Evolutionary conservation across 2,113 vertebrate genomes (phyloP), one percentile per base, ranked within the genome.

Genomic region (Dinomys branickii): DNA sequence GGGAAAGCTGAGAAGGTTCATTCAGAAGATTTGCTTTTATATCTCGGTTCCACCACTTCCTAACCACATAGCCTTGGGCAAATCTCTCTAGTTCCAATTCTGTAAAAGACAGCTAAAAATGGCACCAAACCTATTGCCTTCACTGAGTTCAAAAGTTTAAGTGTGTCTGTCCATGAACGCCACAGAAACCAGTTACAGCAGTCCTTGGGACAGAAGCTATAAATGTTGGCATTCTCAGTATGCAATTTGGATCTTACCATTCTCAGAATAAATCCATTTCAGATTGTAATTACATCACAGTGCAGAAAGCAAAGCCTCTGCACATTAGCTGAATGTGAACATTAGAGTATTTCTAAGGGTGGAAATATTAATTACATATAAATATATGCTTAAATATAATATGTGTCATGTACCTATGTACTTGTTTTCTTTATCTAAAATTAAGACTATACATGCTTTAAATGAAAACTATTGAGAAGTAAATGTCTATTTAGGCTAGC

Each of bases 81-180:
- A 73, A 82, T 90, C 24, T 38, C 9, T 63, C 80, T 71, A n/a
- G 41, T 87, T 91, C 88, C 44, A 94, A 28, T 92, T 69, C 56
- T 90, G 10, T 77, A 41, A 95, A 88, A 90, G 73, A 47, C 30
- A 84, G 47, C 82, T 94, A 78, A 96, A 94, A 94, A 84, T 93
- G 89, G 10, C 1, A 80, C n/a, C 26, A 59, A 30, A 10, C 35
- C 22, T 56, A 63, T 82, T 94, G 86, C 20, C 50, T 58, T 65
- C 50, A 81, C 47, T 87, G 16, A 58, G 14, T 30, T 65, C 50
- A 85, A 77, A 91, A 69, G 6, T 44, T 77, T 87, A 77, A 96
- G 20, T 56, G n/a, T 13, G 28, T 75, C 24, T 86, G 24, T 89
- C 56, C 56, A 8, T 47, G 47, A 92, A 67, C 59, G 2, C 3